phyloP scores from a whole-genome alignment of 1,140 invertebrate genomes.

The Drosophila truncata region DNA sequence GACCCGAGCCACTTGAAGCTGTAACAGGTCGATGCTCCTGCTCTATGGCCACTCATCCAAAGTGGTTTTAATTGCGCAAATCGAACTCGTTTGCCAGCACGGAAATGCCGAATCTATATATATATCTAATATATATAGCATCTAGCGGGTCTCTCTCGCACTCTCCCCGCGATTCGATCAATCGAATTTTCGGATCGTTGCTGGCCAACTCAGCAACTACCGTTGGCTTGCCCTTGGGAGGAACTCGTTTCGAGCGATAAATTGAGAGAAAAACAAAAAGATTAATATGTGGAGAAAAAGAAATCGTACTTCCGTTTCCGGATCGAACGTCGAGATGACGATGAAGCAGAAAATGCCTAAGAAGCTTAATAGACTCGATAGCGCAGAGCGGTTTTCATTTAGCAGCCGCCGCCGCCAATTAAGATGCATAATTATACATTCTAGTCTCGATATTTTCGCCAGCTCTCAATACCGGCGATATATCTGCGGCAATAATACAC shows the following conservation, averaged over 20 bases:
- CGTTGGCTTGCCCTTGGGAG: constrained; percentile 71
- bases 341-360: constrained; percentile 54
- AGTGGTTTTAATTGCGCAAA: constrained; percentile 59
- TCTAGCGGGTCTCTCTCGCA: constrained; percentile 40
- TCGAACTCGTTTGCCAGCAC: constrained; percentile 68
- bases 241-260: constrained; percentile 64
- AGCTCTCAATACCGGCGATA: constrained; percentile 27
- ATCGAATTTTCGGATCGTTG: constrained; percentile 43
- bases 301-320: constrained; percentile 76
- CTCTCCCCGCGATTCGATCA: constrained; percentile 28
- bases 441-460: constrained; percentile 47
- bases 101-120: constrained; percentile 56
- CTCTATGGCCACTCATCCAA: constrained; percentile 28
- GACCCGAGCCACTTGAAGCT: constrained; percentile 12
- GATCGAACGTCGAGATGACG: constrained; percentile 54
- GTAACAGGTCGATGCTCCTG: constrained; percentile 44
- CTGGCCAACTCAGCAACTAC: constrained; percentile 60
- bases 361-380: constrained; percentile 44
- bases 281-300: constrained; percentile 60
- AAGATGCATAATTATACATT: constrained; percentile 58
- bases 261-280: constrained; percentile 59
- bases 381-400: constrained; percentile 49
- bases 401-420: constrained; percentile 34
- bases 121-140: constrained; percentile 21
- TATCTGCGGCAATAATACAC: constrained; percentile 21